These are phyloP conservation scores for Macquaria ambigua DNA, from an alignment of 2,113 vertebrate species.

Conservation along the genomic window DNA sequence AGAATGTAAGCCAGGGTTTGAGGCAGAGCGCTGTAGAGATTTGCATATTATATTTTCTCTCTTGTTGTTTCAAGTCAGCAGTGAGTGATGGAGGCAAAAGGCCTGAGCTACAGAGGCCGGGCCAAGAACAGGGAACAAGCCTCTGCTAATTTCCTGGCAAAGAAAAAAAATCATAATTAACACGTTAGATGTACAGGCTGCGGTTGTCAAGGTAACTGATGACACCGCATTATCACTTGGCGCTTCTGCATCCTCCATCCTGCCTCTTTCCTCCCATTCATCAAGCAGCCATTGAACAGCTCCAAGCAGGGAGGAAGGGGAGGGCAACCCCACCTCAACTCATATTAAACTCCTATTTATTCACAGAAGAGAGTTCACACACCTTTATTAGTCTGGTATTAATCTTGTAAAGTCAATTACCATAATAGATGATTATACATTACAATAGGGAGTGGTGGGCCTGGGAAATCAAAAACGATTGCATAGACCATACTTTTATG, in stretches of 20 bases:
- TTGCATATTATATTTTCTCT: slow-evolving; percentile 62
- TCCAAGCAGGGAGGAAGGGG: slow-evolving; percentile 26
- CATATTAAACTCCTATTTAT: slow-evolving; percentile 57
- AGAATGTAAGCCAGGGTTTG: slow-evolving; percentile 18
- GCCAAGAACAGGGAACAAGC: slow-evolving; percentile 61
- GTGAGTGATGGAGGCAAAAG: slow-evolving; percentile 46
- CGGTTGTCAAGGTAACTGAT: slow-evolving; percentile 82
- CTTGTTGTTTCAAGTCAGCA: slow-evolving; percentile 55
- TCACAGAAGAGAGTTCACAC: slow-evolving; percentile 40
- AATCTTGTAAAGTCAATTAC: slow-evolving; percentile 43
- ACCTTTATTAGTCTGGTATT: slow-evolving; percentile 43
- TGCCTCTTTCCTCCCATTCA: slow-evolving; percentile 64
- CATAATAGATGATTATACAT: slow-evolving; percentile 39
- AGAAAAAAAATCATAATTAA: slow-evolving; percentile 70
- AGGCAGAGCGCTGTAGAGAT: slow-evolving; percentile 56
- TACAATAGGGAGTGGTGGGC: neutral
- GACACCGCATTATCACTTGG: slow-evolving; percentile 76
- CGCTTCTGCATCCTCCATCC: slow-evolving; percentile 56
- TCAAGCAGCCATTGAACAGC: slow-evolving; percentile 64
- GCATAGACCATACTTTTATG: neutral
- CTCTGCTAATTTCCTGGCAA: slow-evolving; percentile 69
- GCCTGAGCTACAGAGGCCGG: slow-evolving; percentile 33
- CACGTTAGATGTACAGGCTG: slow-evolving; percentile 64
- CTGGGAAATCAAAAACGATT: neutral
- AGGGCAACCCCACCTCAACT: slow-evolving; percentile 49